These are phyloP conservation scores for Andrena camellia DNA, from an alignment of 2,888 invertebrate species.

Conservation along the genomic window DNA sequence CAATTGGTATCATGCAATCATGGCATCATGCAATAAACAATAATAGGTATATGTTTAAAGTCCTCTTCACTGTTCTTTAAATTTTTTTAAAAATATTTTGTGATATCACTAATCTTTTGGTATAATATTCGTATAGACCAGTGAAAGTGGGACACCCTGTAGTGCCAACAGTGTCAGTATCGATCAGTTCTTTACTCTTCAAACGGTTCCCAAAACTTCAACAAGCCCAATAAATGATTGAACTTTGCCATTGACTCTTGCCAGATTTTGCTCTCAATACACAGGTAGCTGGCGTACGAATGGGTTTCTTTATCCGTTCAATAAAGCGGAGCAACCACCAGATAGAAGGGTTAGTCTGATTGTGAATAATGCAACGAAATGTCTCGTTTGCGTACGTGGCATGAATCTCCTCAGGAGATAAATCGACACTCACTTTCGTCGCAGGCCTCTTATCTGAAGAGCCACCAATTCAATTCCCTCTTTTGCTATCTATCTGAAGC, in stretches of 20 bases:
- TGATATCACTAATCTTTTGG: no score
- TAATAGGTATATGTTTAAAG: no score
- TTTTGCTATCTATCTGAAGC: not conserved
- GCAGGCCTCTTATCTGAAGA: not conserved
- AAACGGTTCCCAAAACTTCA: no score
- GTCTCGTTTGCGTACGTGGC: not conserved
- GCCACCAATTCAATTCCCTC: not conserved
- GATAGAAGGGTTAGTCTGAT: not conserved
- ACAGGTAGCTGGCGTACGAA: not conserved
- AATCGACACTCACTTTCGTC: not conserved
- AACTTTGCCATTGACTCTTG: not conserved
- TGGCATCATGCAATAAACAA: no score
- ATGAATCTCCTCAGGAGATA: not conserved
- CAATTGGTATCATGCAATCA: no score
- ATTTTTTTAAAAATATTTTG: no score
- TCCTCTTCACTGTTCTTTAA: no score
- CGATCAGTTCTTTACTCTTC: no score
- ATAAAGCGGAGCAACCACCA: not conserved
- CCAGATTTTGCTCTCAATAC: not conserved
- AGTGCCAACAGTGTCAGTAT: no score
- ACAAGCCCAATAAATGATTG: not conserved
- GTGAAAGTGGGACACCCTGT: no score
- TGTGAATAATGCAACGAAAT: constrained; percentile 7
- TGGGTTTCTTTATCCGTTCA: not conserved
- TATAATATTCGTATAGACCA: no score